phyloP scores from a whole-genome alignment of 2,797 vertebrate genomes.

The Pipistrellus nathusii region DNA sequence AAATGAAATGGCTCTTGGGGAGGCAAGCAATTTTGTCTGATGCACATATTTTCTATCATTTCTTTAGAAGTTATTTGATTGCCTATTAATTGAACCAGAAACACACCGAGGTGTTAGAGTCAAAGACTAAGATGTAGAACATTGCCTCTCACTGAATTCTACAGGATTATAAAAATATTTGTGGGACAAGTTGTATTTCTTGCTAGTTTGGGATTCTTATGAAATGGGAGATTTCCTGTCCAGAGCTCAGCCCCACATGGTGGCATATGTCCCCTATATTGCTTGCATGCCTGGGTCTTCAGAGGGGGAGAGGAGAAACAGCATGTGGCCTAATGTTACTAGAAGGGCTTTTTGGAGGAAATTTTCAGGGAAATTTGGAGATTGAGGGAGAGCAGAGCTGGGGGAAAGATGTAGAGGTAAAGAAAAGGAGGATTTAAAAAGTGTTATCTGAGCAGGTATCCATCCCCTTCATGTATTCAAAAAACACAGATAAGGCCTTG shows the following conservation, averaged over 20 bases:
- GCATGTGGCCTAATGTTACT: background rate
- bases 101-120: background rate
- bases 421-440: background rate
- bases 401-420: background rate
- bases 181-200: background rate
- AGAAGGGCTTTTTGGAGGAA: background rate
- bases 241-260: background rate
- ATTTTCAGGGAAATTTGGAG: background rate
- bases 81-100: background rate
- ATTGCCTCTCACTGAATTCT: background rate
- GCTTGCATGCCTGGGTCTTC: background rate
- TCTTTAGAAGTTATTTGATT: background rate
- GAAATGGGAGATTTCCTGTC: background rate
- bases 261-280: background rate
- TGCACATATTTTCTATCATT: background rate
- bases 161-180: background rate
- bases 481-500: background rate
- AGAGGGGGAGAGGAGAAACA: background rate
- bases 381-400: background rate
- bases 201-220: background rate
- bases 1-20: background rate
- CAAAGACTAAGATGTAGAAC: slow-evolving; percentile 11
- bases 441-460: background rate
- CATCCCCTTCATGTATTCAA: background rate
- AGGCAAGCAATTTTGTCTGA: background rate